Evolutionary conservation across 2,113 vertebrate species (phyloP).

Genomic region (Spheniscus mendiculus): DNA sequence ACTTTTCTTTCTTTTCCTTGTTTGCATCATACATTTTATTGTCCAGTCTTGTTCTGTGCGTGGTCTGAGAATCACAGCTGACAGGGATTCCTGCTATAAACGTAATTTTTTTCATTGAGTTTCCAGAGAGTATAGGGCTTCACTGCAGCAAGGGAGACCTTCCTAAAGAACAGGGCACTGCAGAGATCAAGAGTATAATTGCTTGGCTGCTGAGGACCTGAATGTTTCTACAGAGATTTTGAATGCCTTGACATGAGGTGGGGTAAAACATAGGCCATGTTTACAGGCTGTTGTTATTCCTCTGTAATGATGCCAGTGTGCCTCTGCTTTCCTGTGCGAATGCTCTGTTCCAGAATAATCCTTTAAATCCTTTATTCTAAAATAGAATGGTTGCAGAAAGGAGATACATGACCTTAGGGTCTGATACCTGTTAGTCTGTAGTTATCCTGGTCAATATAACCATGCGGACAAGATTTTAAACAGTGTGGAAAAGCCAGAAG

Average conservation of each 20-base stretch:
- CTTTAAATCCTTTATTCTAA: conserved; percentile 23
- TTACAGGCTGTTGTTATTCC: conserved; percentile 23
- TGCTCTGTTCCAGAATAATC: conserved; percentile 29
- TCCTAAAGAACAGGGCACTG: conserved; percentile 18
- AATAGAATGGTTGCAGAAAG: background rate
- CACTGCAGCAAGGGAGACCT: conserved; percentile 13
- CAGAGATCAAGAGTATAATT: conserved; percentile 8
- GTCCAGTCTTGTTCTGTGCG: background rate
- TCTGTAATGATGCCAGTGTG: conserved; percentile 4
- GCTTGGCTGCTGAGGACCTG: conserved; percentile 28
- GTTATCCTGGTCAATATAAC: background rate
- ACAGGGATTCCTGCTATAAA: background rate
- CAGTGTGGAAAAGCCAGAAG: background rate
- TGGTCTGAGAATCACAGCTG: background rate
- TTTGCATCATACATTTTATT: background rate
- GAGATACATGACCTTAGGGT: background rate
- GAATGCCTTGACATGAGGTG: conserved; percentile 24
- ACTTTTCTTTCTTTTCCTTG: background rate
- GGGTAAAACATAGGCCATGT: conserved; percentile 5
- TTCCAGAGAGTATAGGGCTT: background rate
- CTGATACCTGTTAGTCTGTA: background rate
- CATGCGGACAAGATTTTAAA: background rate
- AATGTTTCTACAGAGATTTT: background rate
- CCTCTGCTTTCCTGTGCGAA: conserved; percentile 33
- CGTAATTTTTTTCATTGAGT: background rate